Conservation (phyloP, 2,113 vertebrate genomes). For the Passer domesticus region DNA sequence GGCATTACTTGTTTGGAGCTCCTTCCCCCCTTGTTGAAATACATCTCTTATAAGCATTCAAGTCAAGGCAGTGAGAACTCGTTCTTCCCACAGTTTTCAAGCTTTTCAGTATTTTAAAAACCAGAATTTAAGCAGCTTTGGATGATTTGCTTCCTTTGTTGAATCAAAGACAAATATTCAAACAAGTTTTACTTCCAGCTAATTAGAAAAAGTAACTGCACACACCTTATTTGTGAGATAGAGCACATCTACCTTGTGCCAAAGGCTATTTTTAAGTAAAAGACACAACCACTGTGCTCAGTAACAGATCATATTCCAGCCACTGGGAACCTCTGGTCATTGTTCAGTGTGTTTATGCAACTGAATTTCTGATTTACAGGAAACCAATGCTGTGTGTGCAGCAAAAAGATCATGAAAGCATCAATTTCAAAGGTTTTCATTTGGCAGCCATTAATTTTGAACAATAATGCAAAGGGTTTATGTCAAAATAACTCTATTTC, state of each 20-base stretch:
- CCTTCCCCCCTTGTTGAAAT: accelerated
- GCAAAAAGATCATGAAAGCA: not conserved
- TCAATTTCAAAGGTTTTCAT: not conserved
- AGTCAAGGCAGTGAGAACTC: not conserved
- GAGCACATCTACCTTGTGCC: not conserved
- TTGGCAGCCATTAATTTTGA: not conserved
- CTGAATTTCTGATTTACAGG: not conserved
- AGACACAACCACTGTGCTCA: not conserved
- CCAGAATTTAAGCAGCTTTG: not conserved
- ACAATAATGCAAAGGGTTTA: not conserved
- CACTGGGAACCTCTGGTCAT: not conserved
- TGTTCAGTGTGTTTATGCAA: not conserved
- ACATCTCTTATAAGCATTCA: not conserved
- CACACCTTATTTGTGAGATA: not conserved
- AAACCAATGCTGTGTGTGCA: not conserved
- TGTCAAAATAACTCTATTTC: accelerated
- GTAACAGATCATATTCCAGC: not conserved
- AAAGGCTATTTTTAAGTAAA: not conserved
- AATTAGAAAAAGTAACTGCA: not conserved
- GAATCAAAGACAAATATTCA: not conserved
- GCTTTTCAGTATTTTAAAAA: not conserved
- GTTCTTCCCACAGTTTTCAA: not conserved
- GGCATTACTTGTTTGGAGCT: not conserved
- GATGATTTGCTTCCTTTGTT: not conserved
- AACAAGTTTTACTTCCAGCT: not conserved